Conservation (phyloP, 2,797 vertebrate species). For the Vespertilio murinus region DNA sequence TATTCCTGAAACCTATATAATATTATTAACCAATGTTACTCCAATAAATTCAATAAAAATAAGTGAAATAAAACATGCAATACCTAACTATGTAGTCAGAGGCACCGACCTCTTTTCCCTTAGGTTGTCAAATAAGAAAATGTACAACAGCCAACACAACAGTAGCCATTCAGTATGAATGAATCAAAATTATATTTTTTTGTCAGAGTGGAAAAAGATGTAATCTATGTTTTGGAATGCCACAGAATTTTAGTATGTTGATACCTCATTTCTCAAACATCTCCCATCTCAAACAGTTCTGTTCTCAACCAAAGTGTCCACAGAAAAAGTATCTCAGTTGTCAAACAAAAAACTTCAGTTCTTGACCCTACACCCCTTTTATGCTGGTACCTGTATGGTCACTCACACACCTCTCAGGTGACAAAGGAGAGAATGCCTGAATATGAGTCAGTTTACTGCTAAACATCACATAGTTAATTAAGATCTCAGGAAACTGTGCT, state of each 20-base stretch:
- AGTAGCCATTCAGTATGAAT: not conserved
- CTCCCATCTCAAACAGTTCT: not conserved
- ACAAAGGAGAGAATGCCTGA: not conserved
- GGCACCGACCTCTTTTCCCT: not conserved
- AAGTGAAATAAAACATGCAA: not conserved
- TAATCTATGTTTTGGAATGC: not conserved
- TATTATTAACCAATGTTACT: not conserved
- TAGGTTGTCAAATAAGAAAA: not conserved
- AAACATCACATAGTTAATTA: not conserved
- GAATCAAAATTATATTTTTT: not conserved
- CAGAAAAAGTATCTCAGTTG: not conserved
- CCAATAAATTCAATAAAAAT: not conserved
- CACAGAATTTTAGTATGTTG: not conserved
- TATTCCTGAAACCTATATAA: not conserved
- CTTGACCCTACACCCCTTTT: not conserved
- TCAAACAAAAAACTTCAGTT: not conserved
- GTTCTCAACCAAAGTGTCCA: not conserved
- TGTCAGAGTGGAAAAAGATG: not conserved
- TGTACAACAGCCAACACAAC: not conserved
- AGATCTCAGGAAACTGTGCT: not conserved
- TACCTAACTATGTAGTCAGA: not conserved
- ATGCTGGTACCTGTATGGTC: not conserved
- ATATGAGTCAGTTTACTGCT: not conserved
- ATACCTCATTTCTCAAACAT: not conserved
- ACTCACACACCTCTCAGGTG: not conserved